phyloP scores from a whole-genome alignment of 2,113 vertebrate species.

The Sitta europaea region DNA sequence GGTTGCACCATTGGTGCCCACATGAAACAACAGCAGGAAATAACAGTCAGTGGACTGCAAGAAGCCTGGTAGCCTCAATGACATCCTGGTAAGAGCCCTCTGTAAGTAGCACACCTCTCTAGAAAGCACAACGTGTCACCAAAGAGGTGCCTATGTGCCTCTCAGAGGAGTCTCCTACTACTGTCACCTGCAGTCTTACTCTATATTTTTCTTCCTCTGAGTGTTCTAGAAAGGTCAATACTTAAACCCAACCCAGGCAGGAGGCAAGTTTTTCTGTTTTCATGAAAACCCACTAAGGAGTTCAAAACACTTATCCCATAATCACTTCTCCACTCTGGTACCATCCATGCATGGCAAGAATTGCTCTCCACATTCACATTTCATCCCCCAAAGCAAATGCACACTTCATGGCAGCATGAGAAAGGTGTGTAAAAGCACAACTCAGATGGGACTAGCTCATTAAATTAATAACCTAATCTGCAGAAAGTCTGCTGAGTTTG shows the following conservation, averaged over 20 bases:
- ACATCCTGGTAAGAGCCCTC: neutral
- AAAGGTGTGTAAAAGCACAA: neutral
- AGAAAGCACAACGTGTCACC: neutral
- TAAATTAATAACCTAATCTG: neutral
- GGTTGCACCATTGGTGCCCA: neutral
- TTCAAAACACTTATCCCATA: neutral
- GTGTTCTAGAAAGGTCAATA: neutral
- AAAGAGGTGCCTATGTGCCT: neutral
- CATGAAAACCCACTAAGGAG: neutral
- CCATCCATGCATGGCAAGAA: accelerated
- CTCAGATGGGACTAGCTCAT: neutral
- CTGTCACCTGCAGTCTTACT: neutral
- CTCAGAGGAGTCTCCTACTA: neutral
- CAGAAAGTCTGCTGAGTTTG: neutral
- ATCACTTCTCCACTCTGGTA: neutral
- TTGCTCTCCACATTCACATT: neutral
- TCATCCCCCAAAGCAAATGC: neutral
- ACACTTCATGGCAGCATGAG: accelerated
- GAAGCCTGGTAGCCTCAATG: neutral
- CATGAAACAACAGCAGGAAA: neutral
- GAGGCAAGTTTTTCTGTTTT: neutral
- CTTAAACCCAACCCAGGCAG: neutral
- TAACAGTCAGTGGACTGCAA: neutral
- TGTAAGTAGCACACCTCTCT: neutral
- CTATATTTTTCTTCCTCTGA: neutral